Percentiles rank a stretch among this genome's conserved stretches.
phyloP scores from a whole-genome alignment of 1,140 invertebrate genomes.

The Saccostrea glomerata region DNA sequence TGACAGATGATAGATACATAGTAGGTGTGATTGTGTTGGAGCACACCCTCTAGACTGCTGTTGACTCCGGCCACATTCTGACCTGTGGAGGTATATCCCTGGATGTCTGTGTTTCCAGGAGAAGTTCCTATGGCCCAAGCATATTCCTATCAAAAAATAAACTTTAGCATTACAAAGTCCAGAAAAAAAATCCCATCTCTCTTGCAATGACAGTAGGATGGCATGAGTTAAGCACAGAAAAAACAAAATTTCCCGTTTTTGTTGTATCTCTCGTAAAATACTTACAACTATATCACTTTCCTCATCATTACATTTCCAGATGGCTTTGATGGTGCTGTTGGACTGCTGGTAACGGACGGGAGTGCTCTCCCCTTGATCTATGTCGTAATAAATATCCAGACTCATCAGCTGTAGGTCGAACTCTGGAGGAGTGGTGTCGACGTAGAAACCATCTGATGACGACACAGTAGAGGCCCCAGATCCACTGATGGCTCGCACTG shows the following conservation, averaged over 20 bases:
- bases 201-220: too few relatives aligned
- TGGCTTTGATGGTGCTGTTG: conserved; percentile 61
- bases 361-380: conserved; percentile 60
- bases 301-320: conserved; percentile 64
- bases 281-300: conserved; percentile 62
- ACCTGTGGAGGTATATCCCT: conserved; percentile 57
- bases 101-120: conserved; percentile 57
- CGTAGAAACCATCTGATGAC: conserved; percentile 61
- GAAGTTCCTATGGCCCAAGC: conserved; percentile 64
- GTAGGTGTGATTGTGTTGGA: conserved; percentile 60
- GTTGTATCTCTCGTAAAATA: background rate
- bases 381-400: conserved; percentile 60
- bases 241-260: background rate
- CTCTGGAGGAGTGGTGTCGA: conserved; percentile 61
- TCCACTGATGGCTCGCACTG: conserved; percentile 61
- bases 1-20: conserved; percentile 62
- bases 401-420: conserved; percentile 55
- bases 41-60: conserved; percentile 48
- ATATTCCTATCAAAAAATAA: conserved; percentile 55
- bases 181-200: background rate
- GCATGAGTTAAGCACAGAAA: too few relatives aligned
- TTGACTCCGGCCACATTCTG: conserved; percentile 57
- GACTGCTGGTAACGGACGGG: conserved; percentile 61
- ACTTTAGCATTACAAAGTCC: background rate
- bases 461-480: conserved; percentile 53